Percentiles rank a stretch among this genome's conserved stretches.
Conservation (phyloP, 2,888 invertebrate genomes). For the Himalopsyche anomala region DNA sequence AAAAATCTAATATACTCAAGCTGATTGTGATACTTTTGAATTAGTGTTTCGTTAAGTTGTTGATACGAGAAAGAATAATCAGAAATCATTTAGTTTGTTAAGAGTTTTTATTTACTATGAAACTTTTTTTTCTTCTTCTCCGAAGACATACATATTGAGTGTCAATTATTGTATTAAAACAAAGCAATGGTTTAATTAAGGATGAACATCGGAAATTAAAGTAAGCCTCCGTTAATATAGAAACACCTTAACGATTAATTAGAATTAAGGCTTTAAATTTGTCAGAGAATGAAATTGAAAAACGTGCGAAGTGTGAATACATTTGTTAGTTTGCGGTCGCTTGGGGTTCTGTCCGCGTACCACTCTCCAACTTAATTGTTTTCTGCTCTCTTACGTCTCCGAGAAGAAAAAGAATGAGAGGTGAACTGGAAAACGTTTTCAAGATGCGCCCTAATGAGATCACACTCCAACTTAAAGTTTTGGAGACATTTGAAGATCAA, state of each 20-base stretch:
- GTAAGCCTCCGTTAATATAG: background rate
- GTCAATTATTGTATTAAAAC: background rate
- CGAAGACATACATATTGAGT: background rate
- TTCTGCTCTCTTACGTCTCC: conserved; percentile 1
- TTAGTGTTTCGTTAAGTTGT: too few species aligned
- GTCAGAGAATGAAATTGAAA: conserved; percentile 10
- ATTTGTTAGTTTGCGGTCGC: conserved; percentile 28
- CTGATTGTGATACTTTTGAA: too few species aligned
- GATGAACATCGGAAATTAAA: background rate
- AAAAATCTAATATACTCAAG: too few species aligned
- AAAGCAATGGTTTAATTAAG: background rate
- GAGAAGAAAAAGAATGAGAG: background rate
- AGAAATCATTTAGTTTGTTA: background rate
- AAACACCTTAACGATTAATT: background rate
- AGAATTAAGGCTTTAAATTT: background rate
- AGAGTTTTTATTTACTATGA: background rate
- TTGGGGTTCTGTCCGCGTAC: background rate
- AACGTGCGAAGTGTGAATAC: conserved; percentile 3
- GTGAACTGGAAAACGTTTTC: conserved; percentile 20
- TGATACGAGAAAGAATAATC: too few species aligned
- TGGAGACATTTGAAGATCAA: background rate
- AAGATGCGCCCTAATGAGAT: conserved; percentile 2
- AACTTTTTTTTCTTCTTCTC: too few species aligned
- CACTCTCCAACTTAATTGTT: conserved; percentile 8
- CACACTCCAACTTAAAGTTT: background rate